Conservation (phyloP, 2,797 vertebrate genomes). For the Spinus olivaceus region DNA sequence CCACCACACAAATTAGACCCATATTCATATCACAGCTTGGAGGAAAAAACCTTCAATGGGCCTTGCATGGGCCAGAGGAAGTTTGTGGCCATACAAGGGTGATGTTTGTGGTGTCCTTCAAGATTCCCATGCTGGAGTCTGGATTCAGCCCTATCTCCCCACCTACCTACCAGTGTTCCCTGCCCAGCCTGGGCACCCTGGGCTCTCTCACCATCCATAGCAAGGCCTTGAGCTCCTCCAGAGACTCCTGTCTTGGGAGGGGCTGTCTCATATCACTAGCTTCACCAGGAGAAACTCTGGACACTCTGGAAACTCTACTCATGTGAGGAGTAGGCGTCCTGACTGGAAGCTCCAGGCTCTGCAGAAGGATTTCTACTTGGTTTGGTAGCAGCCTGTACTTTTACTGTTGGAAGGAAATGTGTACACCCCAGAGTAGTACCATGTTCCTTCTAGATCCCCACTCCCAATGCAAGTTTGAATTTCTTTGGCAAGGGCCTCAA, state of each 20-base stretch:
- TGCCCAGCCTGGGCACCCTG: not conserved
- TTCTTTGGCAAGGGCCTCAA: not conserved
- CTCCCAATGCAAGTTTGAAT: not conserved
- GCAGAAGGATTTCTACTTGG: not conserved
- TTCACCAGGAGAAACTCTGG: not conserved
- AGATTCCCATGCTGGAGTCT: not conserved
- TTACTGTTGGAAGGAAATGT: not conserved
- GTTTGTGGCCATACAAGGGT: not conserved
- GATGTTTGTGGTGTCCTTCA: not conserved
- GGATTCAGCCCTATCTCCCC: not conserved
- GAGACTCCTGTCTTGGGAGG: not conserved
- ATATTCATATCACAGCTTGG: not conserved
- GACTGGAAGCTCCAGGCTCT: not conserved
- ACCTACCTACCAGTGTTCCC: not conserved
- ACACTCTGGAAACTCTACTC: not conserved
- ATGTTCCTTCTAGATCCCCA: not conserved
- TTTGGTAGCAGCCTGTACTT: not conserved
- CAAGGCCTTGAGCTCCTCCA: not conserved
- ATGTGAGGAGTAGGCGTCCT: accelerated
- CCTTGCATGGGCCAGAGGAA: not conserved
- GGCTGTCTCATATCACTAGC: not conserved
- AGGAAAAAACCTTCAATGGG: not conserved
- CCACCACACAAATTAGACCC: not conserved
- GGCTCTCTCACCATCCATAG: not conserved
- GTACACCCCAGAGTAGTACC: not conserved